phyloP scores from a whole-genome alignment of 2,113 vertebrate species.

The Numida meleagris region DNA sequence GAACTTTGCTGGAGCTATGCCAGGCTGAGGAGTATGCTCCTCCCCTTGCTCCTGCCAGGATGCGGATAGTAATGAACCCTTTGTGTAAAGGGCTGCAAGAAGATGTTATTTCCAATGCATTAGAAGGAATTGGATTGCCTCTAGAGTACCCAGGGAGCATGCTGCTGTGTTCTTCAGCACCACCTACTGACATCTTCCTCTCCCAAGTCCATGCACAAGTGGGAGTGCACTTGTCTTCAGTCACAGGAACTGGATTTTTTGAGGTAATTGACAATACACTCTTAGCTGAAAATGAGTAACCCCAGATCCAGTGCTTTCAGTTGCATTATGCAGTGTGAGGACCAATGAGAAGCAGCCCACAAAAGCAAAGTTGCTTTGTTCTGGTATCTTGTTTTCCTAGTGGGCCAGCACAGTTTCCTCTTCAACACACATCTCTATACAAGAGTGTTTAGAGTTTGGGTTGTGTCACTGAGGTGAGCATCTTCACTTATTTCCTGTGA shows the following conservation, averaged over 20 bases:
- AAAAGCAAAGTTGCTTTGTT: constrained; percentile 27
- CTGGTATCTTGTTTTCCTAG: neutral
- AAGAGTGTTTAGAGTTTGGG: neutral
- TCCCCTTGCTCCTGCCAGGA: neutral
- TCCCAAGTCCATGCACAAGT: fast-evolving
- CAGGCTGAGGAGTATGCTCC: neutral
- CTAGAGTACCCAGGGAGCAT: neutral
- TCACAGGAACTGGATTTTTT: neutral
- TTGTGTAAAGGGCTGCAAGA: constrained; percentile 20
- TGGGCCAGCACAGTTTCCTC: neutral
- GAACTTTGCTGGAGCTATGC: neutral
- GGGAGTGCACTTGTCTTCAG: neutral
- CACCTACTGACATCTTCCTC: constrained; percentile 42
- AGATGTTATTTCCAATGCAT: constrained; percentile 7
- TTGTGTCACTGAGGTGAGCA: neutral
- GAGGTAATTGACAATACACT: neutral
- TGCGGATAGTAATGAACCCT: constrained; percentile 37
- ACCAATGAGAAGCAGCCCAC: neutral
- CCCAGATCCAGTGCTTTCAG: neutral
- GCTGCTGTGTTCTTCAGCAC: constrained; percentile 49
- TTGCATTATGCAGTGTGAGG: neutral
- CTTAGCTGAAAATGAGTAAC: neutral
- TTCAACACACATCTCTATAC: neutral
- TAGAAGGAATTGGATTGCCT: constrained; percentile 9
- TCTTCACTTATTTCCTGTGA: neutral